Conservation (phyloP, 2,797 vertebrate genomes). For the Myoxocephalus aenaeus region DNA sequence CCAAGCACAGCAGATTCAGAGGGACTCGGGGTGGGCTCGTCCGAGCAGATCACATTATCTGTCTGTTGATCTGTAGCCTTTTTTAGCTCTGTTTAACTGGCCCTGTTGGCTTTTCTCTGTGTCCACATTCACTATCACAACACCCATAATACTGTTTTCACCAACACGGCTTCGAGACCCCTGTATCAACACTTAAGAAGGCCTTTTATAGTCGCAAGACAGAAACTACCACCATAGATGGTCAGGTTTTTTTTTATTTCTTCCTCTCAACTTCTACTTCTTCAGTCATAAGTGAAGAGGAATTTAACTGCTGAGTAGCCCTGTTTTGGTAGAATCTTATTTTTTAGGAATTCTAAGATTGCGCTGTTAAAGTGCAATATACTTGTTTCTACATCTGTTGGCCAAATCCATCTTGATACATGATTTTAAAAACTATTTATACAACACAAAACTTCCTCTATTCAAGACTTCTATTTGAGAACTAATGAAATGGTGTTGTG, state of each 20-base stretch:
- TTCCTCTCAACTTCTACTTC: neutral
- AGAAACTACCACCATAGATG: neutral
- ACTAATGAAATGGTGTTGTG: neutral
- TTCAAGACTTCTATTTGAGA: neutral
- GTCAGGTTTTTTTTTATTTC: too few species aligned
- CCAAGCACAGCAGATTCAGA: conserved; percentile 52
- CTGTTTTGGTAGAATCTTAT: conserved; percentile 14
- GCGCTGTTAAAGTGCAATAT: neutral
- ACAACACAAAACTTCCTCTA: too few species aligned
- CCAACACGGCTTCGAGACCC: conserved; percentile 19
- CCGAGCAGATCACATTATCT: conserved; percentile 68
- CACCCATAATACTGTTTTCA: conserved; percentile 28
- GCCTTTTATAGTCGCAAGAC: conserved; percentile 35
- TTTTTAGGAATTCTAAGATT: neutral
- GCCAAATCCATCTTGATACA: neutral
- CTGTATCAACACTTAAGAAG: conserved; percentile 6
- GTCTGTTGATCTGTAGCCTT: conserved; percentile 63
- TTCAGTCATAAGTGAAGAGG: conserved; percentile 19
- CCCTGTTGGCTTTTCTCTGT: conserved; percentile 50
- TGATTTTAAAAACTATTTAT: neutral
- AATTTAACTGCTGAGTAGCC: conserved; percentile 31
- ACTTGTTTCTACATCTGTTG: neutral
- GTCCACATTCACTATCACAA: conserved; percentile 43
- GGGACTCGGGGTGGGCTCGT: conserved; percentile 56
- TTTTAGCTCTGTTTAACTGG: conserved; percentile 61